Evolutionary conservation across 2,113 vertebrate species (phyloP).

Genomic region (Leptocoma aspasia): DNA sequence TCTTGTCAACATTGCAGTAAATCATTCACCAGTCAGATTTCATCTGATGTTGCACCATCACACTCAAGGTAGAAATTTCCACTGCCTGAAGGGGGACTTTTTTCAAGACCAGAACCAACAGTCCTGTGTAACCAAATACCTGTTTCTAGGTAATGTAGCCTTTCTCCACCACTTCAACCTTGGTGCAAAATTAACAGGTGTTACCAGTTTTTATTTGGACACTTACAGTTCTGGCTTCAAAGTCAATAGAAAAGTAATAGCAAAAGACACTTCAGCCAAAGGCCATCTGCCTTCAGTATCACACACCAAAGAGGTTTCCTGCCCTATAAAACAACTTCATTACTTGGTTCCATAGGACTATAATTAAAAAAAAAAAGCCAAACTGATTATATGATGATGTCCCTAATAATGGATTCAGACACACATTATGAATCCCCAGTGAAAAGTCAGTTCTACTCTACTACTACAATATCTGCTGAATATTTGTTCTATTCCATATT

Average conservation of each 20-base stretch:
- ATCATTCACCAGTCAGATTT: slow-evolving; percentile 17
- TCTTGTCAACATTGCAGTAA: slow-evolving; percentile 1
- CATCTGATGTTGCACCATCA: background rate
- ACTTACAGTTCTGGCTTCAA: background rate
- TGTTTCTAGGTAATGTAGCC: fast-evolving
- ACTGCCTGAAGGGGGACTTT: background rate
- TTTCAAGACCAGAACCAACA: background rate
- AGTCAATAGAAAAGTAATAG: background rate
- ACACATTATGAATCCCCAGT: background rate
- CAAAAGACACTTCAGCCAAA: background rate
- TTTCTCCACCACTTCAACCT: background rate
- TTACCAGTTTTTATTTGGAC: background rate
- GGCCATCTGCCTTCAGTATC: background rate
- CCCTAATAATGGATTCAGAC: background rate
- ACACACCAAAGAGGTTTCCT: background rate
- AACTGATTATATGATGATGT: background rate
- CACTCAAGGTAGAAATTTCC: background rate
- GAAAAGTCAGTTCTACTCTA: background rate
- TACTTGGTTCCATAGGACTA: background rate
- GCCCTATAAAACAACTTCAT: background rate
- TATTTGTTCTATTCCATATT: background rate
- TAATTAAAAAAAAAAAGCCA: background rate
- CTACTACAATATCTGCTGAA: background rate
- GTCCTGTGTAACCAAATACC: background rate
- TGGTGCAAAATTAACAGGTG: background rate